Conservation (phyloP, 30 jellyfish, hydroid and myxozoan species). For the Catostylus mosaicus region DNA sequence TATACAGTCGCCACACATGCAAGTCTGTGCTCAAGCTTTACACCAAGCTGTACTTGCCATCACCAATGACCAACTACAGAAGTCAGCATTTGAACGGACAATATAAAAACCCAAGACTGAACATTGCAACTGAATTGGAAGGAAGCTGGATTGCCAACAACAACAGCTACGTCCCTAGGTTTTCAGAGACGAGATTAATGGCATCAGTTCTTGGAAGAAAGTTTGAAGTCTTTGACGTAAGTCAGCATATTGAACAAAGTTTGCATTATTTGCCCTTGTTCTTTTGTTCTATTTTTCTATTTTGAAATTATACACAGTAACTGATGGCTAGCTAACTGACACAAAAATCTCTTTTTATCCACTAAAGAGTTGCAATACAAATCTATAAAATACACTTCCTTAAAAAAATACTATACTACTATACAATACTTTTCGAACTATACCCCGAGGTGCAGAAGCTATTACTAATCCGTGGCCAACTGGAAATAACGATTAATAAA, state of each 20-base stretch:
- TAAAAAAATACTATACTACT: no score
- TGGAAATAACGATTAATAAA: no score
- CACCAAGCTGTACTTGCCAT: conserved; percentile 51
- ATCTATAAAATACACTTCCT: no score
- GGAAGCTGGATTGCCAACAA: conserved; percentile 54
- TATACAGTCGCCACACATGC: conserved; percentile 62
- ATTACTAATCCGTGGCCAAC: no score
- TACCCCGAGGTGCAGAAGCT: no score
- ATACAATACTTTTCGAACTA: no score
- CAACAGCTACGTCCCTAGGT: conserved; percentile 55
- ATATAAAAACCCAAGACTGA: background rate
- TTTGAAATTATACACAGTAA: no score
- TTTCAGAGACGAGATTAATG: conserved; percentile 32
- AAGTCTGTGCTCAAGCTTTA: conserved; percentile 41
- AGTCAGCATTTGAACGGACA: conserved; percentile 20
- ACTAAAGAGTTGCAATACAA: no score
- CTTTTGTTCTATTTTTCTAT: background rate
- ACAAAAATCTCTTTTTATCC: no score
- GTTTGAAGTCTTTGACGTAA: conserved; percentile 61
- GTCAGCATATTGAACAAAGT: no score
- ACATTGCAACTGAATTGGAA: conserved; percentile 39
- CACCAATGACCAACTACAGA: conserved; percentile 48
- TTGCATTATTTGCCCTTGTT: no score
- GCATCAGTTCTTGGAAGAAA: conserved; percentile 61
- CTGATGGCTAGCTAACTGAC: no score